Conservation (phyloP, 2,888 invertebrate genomes). For the Chalcis sispes region DNA sequence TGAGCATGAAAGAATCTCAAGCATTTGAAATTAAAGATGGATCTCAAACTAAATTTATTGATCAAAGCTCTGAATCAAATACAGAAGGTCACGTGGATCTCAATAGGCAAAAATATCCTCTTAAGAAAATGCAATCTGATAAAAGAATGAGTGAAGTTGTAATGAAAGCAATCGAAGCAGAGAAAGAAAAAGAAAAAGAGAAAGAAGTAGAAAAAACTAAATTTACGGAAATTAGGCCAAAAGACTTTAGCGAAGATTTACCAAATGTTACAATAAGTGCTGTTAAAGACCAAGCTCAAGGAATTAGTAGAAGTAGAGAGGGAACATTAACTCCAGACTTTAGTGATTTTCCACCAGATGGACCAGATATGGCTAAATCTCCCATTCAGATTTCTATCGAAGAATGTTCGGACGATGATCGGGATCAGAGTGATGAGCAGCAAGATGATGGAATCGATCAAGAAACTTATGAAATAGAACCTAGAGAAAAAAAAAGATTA, state of each 20-base stretch:
- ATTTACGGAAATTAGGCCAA: conserved; percentile 41
- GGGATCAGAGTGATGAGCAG: conserved; percentile 62
- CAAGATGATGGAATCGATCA: conserved; percentile 65
- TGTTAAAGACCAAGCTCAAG: conserved; percentile 56
- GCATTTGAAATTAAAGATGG: conserved; percentile 61
- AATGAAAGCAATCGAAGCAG: conserved; percentile 59
- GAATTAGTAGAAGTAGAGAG: conserved; percentile 32
- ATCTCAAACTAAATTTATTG: conserved; percentile 69
- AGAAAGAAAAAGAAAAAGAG: conserved; percentile 68
- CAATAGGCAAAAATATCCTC: conserved; percentile 45
- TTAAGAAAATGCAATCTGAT: conserved; percentile 55
- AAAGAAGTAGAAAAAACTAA: conserved; percentile 34
- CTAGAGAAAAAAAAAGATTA: conserved; percentile 68
- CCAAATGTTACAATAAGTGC: conserved; percentile 69
- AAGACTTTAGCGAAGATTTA: conserved; percentile 62
- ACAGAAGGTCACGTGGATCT: conserved; percentile 27
- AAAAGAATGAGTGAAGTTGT: conserved; percentile 54
- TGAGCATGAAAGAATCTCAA: conserved; percentile 25
- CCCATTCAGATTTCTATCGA: conserved; percentile 75
- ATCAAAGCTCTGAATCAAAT: conserved; percentile 68
- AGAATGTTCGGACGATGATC: conserved; percentile 73
- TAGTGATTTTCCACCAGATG: conserved; percentile 54
- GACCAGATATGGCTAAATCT: conserved; percentile 70
- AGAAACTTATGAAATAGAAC: conserved; percentile 65
- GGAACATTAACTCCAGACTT: conserved; percentile 52